Evolutionary conservation across 2,888 invertebrate genomes (phyloP), one percentile per base, ranked within the genome.

Genomic region (Euzophera pinguis): DNA sequence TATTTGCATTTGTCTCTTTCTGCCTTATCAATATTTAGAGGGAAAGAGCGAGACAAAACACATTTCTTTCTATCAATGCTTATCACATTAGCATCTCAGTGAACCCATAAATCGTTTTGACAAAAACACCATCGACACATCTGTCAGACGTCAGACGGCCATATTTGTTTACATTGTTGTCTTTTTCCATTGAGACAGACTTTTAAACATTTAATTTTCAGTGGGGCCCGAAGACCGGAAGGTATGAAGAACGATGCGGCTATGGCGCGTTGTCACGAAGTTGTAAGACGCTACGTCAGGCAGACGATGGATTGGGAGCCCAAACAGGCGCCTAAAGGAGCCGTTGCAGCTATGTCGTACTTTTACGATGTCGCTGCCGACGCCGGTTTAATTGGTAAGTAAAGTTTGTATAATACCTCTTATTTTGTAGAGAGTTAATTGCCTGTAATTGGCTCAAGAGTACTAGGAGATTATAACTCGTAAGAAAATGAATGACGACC

Each of bases 311-410:
- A 92, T 64, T 89, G 91, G 59, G 92, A 92, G 56, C 93, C 93
- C 9, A 85, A 91, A 52, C 86, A 87, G n/a, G 66, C 90, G 64
- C 96, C 96, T 92, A 93, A 16, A 83, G 94, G 79, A 90, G 55
- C 57, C 43, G 84, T 85, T 5, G 89, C 89, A 62, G 96, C 97
- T 10, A 97, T 99, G 87, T 97, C 98, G 70, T 99, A 98, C 82
- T 99, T 97, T 87, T 98, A 95, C 80, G 99, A 99, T 74, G 92
- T 97, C 54, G 97, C 98, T 3, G 93, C 95, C 0, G 98, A 98
- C 78, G 94, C 95, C 0, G 95, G 95, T 0, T 86, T 98, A 43
- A 95, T 97, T 62, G 93, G 93, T 93, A 58, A 73, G 75, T 55
- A 0, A 3, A 10, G 14, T 27, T 32, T 8, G 13, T 7, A 29